Evolutionary conservation across 37 sponge, comb jelly and placozoan genomes (phyloP).

Genomic region (Chondrosia reniformis): DNA sequence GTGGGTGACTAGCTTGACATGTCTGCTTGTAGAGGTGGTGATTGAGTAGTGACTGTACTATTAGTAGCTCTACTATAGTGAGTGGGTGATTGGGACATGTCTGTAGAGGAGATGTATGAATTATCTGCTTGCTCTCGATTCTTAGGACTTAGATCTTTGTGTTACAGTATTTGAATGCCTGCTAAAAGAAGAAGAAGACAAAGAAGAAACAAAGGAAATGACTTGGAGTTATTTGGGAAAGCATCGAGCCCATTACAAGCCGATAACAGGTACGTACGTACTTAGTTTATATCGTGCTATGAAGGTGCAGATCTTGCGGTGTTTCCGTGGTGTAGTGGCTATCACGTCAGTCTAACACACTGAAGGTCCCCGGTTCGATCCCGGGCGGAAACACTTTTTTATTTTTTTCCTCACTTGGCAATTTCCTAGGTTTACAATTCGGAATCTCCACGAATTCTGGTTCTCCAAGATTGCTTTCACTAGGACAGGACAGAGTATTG

Average conservation of each 20-base stretch:
- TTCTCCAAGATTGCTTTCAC: slow-evolving; percentile 72
- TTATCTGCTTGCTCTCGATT: not conserved
- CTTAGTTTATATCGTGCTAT: not conserved
- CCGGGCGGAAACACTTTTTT: slow-evolving; percentile 32
- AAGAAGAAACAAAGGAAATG: slow-evolving; percentile 17
- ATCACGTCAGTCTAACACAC: slow-evolving; percentile 27
- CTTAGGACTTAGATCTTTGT: slow-evolving; percentile 74
- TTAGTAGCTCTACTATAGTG: too few species aligned
- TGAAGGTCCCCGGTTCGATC: slow-evolving; percentile 32
- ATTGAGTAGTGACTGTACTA: too few species aligned
- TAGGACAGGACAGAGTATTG: slow-evolving; percentile 74
- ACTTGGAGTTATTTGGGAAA: slow-evolving; percentile 77
- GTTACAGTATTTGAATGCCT: slow-evolving; percentile 71
- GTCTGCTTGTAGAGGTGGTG: too few species aligned
- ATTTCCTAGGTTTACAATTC: slow-evolving; percentile 61
- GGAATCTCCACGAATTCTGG: slow-evolving; percentile 61
- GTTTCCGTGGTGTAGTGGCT: slow-evolving; percentile 31
- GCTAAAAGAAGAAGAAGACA: not conserved
- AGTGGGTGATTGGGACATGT: not conserved
- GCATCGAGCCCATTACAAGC: slow-evolving; percentile 85
- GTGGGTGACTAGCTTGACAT: too few species aligned
- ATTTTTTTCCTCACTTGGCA: not conserved
- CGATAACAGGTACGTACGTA: slow-evolving; percentile 58
- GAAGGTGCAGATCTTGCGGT: too few species aligned
- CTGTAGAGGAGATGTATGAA: not conserved